phyloP scores from a whole-genome alignment of 2,797 vertebrate genomes.

The Enoplosus armatus region DNA sequence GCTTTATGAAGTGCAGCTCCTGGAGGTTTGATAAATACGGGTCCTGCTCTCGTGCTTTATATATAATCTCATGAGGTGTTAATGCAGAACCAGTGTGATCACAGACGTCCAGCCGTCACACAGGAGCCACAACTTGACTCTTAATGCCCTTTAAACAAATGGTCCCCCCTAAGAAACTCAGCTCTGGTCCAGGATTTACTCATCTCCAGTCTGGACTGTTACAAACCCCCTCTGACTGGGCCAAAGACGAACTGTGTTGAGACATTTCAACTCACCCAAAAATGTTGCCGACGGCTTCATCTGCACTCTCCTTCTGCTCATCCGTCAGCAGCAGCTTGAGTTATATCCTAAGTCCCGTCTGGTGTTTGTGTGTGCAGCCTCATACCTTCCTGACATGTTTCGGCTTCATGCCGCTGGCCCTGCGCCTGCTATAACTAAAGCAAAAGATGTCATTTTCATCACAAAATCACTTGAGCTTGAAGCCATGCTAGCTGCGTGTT shows the following conservation, averaged over 20 bases:
- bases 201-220: conserved; percentile 4
- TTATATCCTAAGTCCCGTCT: background rate
- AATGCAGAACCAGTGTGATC: background rate
- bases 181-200: background rate
- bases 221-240: background rate
- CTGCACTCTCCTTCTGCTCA: background rate
- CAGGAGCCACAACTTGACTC: background rate
- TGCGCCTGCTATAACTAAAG: too few relatives aligned
- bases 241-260: background rate
- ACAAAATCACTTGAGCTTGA: too few relatives aligned
- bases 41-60: too few relatives aligned
- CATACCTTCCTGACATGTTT: background rate
- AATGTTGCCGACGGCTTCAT: conserved; percentile 1
- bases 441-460: too few relatives aligned
- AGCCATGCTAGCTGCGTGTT: too few relatives aligned
- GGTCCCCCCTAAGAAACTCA: background rate
- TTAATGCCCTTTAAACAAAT: background rate
- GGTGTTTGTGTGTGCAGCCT: conserved; percentile 2
- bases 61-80: too few relatives aligned
- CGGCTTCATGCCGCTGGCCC: background rate
- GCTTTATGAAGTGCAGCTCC: background rate
- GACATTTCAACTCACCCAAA: background rate
- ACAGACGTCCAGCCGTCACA: background rate
- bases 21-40: background rate
- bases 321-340: conserved; percentile 6